Base-by-base conservation (phyloP, 1,140 invertebrate genomes). In the Planococcus citri region DNA sequence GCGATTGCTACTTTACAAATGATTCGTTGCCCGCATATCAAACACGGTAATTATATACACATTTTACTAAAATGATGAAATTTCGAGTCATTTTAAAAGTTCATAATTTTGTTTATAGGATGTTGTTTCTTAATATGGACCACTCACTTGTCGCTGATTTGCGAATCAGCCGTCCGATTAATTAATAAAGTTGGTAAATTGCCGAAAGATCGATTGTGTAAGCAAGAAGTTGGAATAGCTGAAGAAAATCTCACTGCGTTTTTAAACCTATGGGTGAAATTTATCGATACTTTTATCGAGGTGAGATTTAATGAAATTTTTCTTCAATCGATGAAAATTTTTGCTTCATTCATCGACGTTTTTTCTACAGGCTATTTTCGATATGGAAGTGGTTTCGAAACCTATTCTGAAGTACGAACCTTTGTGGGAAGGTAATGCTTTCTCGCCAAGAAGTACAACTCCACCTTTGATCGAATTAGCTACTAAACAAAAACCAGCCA, bases 151-250 rank as follows among this genome's bases (percentile, higher is more conserved):
- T 86, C 87, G 74, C 87, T 88, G 75, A 80, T 84, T 25, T 86
- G 93, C 75, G 87, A 92, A 79, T 79, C 83, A 0, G 80, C 84
- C 22, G 86, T 86, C 22, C 86, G 88, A 74, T 79, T 96, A 1
- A 87, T 95, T 51, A 92, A 95, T 73, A 95, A 94, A 80, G 85
- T 90, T 12, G 92, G 92, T 12, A 92, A 90, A 79, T 78, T 91
- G 69, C 91, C 91, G 0, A 94, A 92, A 78, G 92, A 93, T 75
- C 83, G 88, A 73, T 80, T 94, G 41, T 90, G 87, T 73, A 77
- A 83, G 38, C 88, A 89, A 77, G 87, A 89, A 73, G 79, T 91
- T 69, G 87, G 88, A 27, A 83, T 94, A 70, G 84, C 85, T 41
- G 87, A 90, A 74, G 78, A 80, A 2, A 82, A 84, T 75, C 78